Evolutionary conservation across 2,113 vertebrate genomes (phyloP), one percentile per base, ranked within the genome.

Genomic region (Grammomys dolichurus): DNA sequence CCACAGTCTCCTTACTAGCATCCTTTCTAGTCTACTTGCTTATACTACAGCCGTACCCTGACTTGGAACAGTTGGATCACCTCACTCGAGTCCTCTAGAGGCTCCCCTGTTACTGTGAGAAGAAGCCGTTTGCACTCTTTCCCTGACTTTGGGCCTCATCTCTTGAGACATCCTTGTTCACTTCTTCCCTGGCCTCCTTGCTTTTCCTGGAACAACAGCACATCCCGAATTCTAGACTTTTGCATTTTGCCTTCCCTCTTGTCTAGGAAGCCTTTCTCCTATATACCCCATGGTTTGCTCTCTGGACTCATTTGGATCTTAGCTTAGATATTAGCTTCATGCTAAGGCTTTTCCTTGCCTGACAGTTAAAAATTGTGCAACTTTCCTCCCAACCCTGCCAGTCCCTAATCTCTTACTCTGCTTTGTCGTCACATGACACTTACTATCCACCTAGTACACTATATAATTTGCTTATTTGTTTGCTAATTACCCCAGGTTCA

Each of bases 401-500:
- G 89, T 75, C 28, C 67, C 70, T 87, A 84, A 69, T 78, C 17
- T 51, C 91, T 78, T 56, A 40, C 51, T 86, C 80, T 60, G 60
- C 58, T 94, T 89, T 86, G 67, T 81, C 60, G 28, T 86, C 28
- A 28, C 43, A 7, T 28, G 80, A 76, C 1, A 33, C 76, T 89
- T 91, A 31, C 13, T 69, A 10, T 51, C 31, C 63, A 36, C 43
- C n/a, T 90, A 63, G n/a, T 8, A 40, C 24, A 19, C 31, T 91
- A 3, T 16, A 51, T 91, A 67, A 85, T 94, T 63, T 84, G 48
- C 69, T 90, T 95, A 85, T 94, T 63, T 84, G 48, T 63, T 90
- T 95, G 81, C 87, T 82, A 60, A 67, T 46, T 95, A 20, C 54
- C 81, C 93, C 36, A 17, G 33, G 87, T 94, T 96, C 31, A 60